A percentile compares a stretch with the other conserved stretches of the same genome.
Conservation (phyloP, 2,888 invertebrate genomes). For the Cryptocheilus praepositus region DNA sequence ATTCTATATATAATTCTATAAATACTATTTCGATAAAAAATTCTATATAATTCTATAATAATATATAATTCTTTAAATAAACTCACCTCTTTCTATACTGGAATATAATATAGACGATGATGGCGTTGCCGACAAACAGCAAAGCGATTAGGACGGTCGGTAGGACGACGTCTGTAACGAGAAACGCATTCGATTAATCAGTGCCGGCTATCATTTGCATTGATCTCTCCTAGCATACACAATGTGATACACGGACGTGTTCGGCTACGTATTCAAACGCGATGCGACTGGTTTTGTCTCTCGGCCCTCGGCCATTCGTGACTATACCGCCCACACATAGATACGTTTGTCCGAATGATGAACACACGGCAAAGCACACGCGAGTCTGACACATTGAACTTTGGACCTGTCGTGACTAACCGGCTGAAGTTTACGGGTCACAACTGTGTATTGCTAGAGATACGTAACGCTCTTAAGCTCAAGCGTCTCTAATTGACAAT, state of each 20-base stretch:
- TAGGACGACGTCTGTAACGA: conserved; percentile 82
- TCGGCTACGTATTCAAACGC: no score
- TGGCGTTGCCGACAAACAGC: conserved; percentile 83
- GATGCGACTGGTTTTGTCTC: no score
- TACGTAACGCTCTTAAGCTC: no score
- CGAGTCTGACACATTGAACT: conserved; percentile 48
- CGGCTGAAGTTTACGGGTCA: conserved; percentile 30
- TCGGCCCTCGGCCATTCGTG: conserved; percentile 2
- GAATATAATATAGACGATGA: conserved; percentile 85
- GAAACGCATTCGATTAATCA: conserved; percentile 17
- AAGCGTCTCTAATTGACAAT: conserved; percentile 12
- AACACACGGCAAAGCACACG: background rate
- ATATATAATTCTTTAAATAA: no score
- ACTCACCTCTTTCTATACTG: conserved; percentile 82
- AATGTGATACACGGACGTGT: no score
- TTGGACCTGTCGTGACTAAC: conserved; percentile 42
- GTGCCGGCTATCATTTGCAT: no score
- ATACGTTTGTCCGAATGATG: no score
- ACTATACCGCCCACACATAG: background rate
- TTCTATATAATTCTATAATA: no score
- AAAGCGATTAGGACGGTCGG: conserved; percentile 83
- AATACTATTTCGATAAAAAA: no score
- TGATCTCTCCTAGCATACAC: no score
- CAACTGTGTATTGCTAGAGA: no score
- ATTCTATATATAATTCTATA: no score